Percentiles rank a stretch among this genome's conserved stretches.
Evolutionary conservation across 2,797 vertebrate species (phyloP).

Genomic region (Crenichthys baileyi): DNA sequence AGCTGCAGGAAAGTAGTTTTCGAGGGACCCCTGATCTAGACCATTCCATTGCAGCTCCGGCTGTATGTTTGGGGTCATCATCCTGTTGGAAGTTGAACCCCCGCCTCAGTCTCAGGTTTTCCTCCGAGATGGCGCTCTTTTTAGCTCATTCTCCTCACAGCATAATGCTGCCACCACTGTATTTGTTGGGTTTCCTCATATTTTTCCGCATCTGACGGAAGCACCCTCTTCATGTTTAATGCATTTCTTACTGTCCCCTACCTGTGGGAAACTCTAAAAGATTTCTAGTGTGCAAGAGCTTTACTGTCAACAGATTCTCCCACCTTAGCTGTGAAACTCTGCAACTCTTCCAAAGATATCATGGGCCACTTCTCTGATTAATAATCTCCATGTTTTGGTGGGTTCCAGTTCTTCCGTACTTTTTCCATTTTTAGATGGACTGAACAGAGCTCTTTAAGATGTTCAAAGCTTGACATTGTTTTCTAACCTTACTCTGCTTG

Average conservation of each 20-base stretch:
- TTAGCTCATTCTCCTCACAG: neutral
- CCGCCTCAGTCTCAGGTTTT: neutral
- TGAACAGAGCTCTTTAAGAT: too few species aligned
- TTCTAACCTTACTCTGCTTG: too few species aligned
- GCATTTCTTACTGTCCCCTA: neutral
- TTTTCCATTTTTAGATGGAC: too few species aligned
- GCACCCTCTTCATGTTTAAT: too few species aligned
- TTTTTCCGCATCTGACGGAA: too few species aligned
- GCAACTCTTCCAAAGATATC: neutral
- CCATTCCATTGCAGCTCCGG: too few species aligned
- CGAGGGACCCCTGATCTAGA: too few species aligned
- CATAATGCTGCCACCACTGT: neutral
- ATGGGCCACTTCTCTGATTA: neutral
- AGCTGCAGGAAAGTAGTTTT: too few species aligned
- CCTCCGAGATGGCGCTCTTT: neutral
- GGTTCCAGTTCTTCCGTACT: too few species aligned
- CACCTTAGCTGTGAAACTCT: neutral
- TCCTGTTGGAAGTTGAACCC: too few species aligned
- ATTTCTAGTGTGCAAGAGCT: neutral
- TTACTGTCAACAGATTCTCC: neutral
- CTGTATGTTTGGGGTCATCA: too few species aligned
- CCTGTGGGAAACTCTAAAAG: neutral
- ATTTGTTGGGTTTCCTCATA: neutral
- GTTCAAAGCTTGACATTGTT: too few species aligned
- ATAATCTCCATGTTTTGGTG: neutral